Evolutionary conservation across 92 coral and sea anemone species (phyloP).

Genomic region (Siderastrea radians): DNA sequence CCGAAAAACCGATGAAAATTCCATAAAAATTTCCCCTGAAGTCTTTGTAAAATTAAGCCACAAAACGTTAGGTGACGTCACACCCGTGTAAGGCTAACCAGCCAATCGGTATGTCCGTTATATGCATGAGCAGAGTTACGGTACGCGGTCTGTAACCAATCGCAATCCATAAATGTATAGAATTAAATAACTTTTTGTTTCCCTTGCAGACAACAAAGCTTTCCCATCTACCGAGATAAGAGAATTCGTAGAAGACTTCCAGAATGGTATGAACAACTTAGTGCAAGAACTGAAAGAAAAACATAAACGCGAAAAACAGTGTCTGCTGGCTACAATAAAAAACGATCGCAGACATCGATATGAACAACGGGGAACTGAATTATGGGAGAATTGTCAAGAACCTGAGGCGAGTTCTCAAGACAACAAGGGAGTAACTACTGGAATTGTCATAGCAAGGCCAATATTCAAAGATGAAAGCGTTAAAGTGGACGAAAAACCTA

Average conservation of each 20-base stretch:
- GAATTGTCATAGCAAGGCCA: neutral
- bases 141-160: neutral
- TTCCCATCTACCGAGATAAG: constrained; percentile 8
- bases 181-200: neutral
- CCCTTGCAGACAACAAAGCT: neutral
- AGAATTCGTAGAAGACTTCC: constrained; percentile 9
- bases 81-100: no score
- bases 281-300: constrained; percentile 25
- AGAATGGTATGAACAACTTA: constrained; percentile 4
- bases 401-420: neutral
- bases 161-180: neutral
- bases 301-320: constrained; percentile 1
- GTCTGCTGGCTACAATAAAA: neutral
- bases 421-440: neutral
- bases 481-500: neutral
- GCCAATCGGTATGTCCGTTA: no score
- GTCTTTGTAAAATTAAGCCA: no score
- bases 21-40: no score
- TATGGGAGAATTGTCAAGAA: neutral
- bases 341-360: neutral
- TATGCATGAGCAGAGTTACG: no score
- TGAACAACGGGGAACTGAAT: neutral
- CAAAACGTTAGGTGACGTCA: no score
- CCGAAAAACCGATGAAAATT: no score
- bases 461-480: neutral